Evolutionary conservation across 2,888 invertebrate species (phyloP), one percentile per base, ranked within the genome.

Genomic region (Drosophila fulvimacula): DNA sequence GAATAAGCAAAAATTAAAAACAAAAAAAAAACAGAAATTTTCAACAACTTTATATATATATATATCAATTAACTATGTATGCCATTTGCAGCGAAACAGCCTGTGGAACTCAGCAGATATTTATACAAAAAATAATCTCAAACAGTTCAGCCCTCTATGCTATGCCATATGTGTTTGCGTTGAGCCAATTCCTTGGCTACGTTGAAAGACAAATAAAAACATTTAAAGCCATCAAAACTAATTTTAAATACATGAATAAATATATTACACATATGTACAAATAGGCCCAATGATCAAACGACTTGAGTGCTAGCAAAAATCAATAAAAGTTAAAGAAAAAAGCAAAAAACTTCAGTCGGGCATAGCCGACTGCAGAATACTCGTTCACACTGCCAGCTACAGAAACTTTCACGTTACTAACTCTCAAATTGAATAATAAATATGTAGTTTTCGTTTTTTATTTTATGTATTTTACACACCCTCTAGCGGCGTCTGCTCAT

Each of bases 241-340:
- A 42, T 15, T 46, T 27, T 27, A 10, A 10, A 10, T 27, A 11
- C 9, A 36, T 38, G 24, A n/a, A 21, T 11, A 34, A 34, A 49
- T 6, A 19, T 61, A 19, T n/a, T 41, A 59, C 39, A 58, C 5
- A 21, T 46, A 51, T 62, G 65, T 65, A 64, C 52, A 64, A 21
- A 17, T 10, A 19, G 24, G 11, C n/a, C 11, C 39, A 11, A 30
- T 36, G n/a, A 42, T 42, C 34, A 51, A 30, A 42, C 38, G 44
- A 36, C 32, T 32, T 1, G 39, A 48, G 39, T 57, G 49, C 36
- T 13, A 30, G 41, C 57, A 49, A 67, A 56, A 53, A 63, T 19
- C 36, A 36, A 41, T 17, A 21, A 36, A 19, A 60, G 10, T 1
- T 3, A 13, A 24, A 24, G 41, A 32, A 36, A 11, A 0, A 36